Conservation (phyloP, 2,113 vertebrate species). For the Tragelaphus strepsiceros region DNA sequence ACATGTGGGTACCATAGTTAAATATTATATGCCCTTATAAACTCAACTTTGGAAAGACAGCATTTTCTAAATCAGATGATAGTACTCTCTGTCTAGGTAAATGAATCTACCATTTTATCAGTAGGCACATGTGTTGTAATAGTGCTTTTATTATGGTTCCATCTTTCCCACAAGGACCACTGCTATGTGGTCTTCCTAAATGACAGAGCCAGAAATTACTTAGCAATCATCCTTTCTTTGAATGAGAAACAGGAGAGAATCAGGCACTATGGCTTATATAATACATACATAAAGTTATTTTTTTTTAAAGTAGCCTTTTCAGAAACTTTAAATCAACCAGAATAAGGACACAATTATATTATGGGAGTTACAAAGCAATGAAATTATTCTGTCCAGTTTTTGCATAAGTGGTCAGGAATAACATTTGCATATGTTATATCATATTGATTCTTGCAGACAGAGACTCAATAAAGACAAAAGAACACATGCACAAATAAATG, state of each 20-base stretch:
- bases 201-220: neutral
- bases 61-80: constrained; percentile 14
- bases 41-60: neutral
- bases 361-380: neutral
- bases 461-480: constrained; percentile 28
- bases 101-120: constrained; percentile 22
- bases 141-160: neutral
- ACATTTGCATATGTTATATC: constrained; percentile 22
- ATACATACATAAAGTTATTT: neutral
- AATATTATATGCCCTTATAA: neutral
- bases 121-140: neutral
- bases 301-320: neutral
- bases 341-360: neutral
- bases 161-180: neutral
- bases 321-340: constrained; percentile 9
- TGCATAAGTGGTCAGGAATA: constrained; percentile 29
- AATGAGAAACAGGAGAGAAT: neutral
- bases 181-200: neutral
- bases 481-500: constrained; percentile 26
- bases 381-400: constrained; percentile 16
- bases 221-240: neutral
- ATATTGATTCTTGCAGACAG: constrained; percentile 24
- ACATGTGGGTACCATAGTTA: neutral
- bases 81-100: neutral
- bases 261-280: neutral